Percentiles rank a stretch among this genome's conserved stretches.
These are phyloP conservation scores for Dryas iulia DNA, from an alignment of 1,140 invertebrate species.

Conservation along the genomic window DNA sequence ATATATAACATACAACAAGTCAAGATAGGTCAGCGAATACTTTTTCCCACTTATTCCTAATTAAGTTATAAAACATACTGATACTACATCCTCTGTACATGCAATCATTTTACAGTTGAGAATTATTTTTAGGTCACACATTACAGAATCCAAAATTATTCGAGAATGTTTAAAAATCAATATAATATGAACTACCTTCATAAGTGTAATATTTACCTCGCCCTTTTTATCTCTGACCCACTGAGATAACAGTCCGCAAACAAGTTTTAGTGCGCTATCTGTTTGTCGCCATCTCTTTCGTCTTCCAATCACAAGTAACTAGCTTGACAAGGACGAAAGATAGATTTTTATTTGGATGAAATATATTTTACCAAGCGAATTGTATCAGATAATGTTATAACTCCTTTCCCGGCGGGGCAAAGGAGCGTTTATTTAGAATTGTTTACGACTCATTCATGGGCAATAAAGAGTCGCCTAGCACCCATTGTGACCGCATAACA, in stretches of 20 bases:
- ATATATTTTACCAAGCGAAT: background rate
- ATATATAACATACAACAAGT: too few species aligned
- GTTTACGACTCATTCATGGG: conserved; percentile 60
- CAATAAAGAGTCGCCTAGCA: conserved; percentile 52
- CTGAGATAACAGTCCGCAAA: conserved; percentile 42
- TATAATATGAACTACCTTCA: conserved; percentile 4
- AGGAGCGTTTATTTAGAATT: conserved; percentile 58
- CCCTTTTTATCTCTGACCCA: conserved; percentile 45
- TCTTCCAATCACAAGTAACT: background rate
- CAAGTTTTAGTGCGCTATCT: conserved; percentile 28
- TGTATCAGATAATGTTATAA: conserved; percentile 32
- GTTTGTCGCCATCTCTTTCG: conserved; percentile 16
- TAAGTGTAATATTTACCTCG: conserved; percentile 25
- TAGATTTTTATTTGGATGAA: background rate
- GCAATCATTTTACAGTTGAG: too few species aligned
- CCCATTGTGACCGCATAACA: conserved; percentile 45
- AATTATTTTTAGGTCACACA: too few species aligned
- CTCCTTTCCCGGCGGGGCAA: conserved; percentile 27
- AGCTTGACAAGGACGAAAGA: conserved; percentile 1
- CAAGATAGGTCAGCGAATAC: too few species aligned
- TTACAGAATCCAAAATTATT: background rate
- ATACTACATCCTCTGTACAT: too few species aligned
- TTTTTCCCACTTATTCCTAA: too few species aligned
- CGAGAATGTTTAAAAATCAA: conserved; percentile 1
- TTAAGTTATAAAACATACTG: too few species aligned